phyloP scores from a whole-genome alignment of 2,888 invertebrate genomes.

The Polymixis lichenea region DNA sequence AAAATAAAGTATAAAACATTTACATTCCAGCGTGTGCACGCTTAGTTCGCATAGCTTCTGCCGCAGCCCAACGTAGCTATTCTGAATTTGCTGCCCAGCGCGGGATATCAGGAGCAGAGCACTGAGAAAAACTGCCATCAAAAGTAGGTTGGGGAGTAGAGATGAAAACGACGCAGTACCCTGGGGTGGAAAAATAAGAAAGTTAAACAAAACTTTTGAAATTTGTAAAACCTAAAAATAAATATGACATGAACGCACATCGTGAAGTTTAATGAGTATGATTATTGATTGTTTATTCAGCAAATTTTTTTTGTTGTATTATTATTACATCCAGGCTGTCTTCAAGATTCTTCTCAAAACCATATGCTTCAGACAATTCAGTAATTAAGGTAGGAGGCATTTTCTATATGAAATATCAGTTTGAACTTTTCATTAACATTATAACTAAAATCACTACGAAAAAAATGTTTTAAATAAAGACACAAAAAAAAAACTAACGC shows the following conservation, averaged over 20 bases:
- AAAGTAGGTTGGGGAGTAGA: conserved; percentile 35
- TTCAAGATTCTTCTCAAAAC: no score
- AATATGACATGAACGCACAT: neutral
- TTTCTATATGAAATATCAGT: neutral
- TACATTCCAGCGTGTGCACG: conserved; percentile 58
- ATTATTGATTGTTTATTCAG: no score
- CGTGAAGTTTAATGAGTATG: neutral
- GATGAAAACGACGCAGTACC: conserved; percentile 37
- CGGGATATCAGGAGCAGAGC: conserved; percentile 66
- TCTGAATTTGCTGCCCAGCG: conserved; percentile 71
- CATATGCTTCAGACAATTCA: no score
- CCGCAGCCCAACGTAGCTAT: conserved; percentile 63
- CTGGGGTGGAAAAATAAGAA: conserved; percentile 43
- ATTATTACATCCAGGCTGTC: no score
- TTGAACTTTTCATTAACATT: neutral
- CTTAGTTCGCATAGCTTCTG: conserved; percentile 68
- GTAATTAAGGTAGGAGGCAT: neutral
- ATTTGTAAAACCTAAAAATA: neutral
- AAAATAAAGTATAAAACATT: neutral
- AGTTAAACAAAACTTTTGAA: neutral
- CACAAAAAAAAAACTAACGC: no score
- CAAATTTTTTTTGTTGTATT: no score
- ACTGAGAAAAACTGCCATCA: conserved; percentile 59
- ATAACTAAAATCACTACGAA: neutral
- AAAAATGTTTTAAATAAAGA: neutral